Conservation (phyloP, 2,888 invertebrate species). For the Cataglyphis livida region DNA sequence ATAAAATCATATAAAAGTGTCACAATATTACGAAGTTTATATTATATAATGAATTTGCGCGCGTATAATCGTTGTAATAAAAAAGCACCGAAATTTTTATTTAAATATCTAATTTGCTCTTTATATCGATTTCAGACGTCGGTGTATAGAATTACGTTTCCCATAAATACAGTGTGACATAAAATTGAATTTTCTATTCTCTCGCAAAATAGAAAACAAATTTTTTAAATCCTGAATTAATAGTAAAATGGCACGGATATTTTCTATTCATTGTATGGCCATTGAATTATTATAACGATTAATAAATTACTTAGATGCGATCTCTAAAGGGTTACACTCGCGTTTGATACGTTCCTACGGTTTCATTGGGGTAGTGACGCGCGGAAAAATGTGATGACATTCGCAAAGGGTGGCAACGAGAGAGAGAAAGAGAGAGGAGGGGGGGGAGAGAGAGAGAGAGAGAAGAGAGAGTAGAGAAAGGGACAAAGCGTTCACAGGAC, state of each 20-base stretch:
- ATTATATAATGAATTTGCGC: neutral
- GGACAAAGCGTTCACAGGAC: neutral
- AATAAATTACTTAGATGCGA: conserved; percentile 68
- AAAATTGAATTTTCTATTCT: neutral
- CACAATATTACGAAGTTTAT: conserved; percentile 20
- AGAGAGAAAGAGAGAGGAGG: conserved; percentile 29
- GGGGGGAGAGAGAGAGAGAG: conserved; percentile 11
- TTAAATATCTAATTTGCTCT: neutral
- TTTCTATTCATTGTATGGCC: neutral
- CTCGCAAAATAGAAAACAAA: neutral
- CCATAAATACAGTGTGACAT: neutral
- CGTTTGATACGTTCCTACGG: conserved; percentile 40
- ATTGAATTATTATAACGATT: conserved; percentile 49
- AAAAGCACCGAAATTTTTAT: neutral
- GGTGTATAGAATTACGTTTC: neutral
- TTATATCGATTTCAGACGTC: neutral
- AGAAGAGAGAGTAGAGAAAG: neutral
- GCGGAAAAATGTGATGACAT: conserved; percentile 42
- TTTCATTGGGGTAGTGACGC: conserved; percentile 34
- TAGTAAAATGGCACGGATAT: neutral
- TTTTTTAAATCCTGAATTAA: neutral
- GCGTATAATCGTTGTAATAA: neutral
- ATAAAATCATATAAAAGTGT: neutral
- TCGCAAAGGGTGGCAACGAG: conserved; percentile 56
- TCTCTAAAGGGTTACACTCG: conserved; percentile 55